Percentiles rank a stretch among this genome's conserved stretches.
These are phyloP conservation scores for Uria lomvia DNA, from an alignment of 2,113 vertebrate species.

Conservation along the genomic window DNA sequence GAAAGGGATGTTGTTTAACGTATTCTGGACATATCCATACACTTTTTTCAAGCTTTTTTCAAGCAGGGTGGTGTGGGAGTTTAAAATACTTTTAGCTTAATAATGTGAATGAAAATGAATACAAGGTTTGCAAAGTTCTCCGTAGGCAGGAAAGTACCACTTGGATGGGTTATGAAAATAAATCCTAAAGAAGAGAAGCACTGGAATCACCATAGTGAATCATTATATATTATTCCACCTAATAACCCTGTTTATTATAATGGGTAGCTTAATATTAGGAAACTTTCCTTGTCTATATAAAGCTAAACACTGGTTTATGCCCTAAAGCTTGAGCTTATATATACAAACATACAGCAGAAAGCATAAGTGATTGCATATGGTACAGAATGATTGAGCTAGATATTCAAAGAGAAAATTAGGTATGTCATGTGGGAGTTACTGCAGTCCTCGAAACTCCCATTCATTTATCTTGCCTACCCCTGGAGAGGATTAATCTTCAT, in stretches of 20 bases:
- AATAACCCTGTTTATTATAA: neutral
- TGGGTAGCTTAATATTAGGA: neutral
- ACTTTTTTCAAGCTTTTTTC: neutral
- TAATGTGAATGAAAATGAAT: neutral
- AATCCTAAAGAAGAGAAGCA: neutral
- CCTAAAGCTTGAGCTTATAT: neutral
- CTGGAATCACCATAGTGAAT: neutral
- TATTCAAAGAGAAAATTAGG: constrained; percentile 20
- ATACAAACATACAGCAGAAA: neutral
- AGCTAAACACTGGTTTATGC: neutral
- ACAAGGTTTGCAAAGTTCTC: neutral
- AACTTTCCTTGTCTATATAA: neutral
- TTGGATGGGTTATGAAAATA: neutral
- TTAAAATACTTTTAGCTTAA: neutral
- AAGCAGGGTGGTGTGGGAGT: neutral
- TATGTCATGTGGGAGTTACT: neutral
- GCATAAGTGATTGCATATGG: neutral
- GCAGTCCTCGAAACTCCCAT: neutral
- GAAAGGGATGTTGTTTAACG: neutral
- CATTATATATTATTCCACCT: neutral
- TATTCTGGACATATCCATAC: neutral
- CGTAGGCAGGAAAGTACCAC: neutral
- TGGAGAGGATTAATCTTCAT: constrained; percentile 14
- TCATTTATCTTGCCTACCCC: neutral
- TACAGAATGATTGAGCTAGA: neutral